Conservation (phyloP, 1,140 invertebrate genomes). For the Drosophila obscura region DNA sequence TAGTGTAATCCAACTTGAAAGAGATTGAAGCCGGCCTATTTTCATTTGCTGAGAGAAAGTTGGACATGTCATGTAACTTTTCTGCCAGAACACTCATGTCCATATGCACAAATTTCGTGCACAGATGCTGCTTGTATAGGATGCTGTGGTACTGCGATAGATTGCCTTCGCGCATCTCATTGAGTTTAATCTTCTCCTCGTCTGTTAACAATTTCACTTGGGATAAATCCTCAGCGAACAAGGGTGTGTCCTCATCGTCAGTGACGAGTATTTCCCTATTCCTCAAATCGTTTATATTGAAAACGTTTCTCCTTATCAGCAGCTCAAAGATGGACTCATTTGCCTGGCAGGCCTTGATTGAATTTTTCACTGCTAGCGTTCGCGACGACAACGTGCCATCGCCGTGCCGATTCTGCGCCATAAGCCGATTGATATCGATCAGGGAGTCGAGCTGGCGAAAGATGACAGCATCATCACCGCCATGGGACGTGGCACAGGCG, state of each 20-base stretch:
- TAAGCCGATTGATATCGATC: conserved; percentile 85
- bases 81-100: conserved; percentile 18
- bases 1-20: no score
- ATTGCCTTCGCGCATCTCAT: conserved; percentile 85
- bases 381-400: conserved; percentile 1
- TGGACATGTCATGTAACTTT: conserved; percentile 84
- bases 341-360: conserved; percentile 87
- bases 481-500: conserved; percentile 90
- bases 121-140: conserved; percentile 83
- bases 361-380: conserved; percentile 64
- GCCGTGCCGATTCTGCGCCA: conserved; percentile 2
- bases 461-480: conserved; percentile 86
- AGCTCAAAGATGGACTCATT: conserved; percentile 90
- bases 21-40: no score
- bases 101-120: conserved; percentile 84
- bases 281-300: conserved; percentile 53
- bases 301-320: conserved; percentile 84
- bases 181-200: conserved; percentile 85
- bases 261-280: conserved; percentile 63
- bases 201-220: conserved; percentile 85
- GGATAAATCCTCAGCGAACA: conserved; percentile 82
- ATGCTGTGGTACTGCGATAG: conserved; percentile 75
- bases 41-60: no score
- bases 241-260: conserved; percentile 54
- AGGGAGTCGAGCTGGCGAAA: conserved; percentile 87